Conservation (phyloP, 92 coral and sea anemone species). For the Parazoanthus darwini region DNA sequence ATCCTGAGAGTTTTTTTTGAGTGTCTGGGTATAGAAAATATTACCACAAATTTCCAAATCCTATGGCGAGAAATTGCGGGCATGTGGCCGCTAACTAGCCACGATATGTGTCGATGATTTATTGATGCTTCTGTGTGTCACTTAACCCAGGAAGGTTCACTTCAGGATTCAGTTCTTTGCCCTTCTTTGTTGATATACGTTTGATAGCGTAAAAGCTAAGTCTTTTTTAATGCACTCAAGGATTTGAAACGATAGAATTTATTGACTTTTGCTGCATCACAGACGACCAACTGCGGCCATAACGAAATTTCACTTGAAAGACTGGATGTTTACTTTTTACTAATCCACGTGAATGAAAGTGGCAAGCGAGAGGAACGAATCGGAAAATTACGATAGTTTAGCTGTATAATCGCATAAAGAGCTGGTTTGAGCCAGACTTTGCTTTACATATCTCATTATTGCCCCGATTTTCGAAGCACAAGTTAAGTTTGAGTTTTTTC, state of each 20-base stretch:
- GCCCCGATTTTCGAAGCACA: background rate
- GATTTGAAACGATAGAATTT: constrained; percentile 15
- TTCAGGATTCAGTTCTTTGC: constrained; percentile 13
- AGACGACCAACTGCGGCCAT: constrained; percentile 33
- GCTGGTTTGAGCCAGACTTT: background rate
- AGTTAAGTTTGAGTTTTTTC: background rate
- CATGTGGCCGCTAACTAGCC: constrained; percentile 35
- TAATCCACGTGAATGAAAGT: constrained; percentile 36
- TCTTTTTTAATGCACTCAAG: background rate
- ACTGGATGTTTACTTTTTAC: constrained; percentile 31
- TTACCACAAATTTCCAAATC: constrained; percentile 37
- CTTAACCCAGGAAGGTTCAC: background rate
- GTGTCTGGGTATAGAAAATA: constrained; percentile 7
- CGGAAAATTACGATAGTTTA: constrained; percentile 24
- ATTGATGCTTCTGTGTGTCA: constrained; percentile 38
- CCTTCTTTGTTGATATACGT: constrained; percentile 17
- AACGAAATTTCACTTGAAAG: constrained; percentile 42
- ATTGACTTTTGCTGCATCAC: constrained; percentile 19
- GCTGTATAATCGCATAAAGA: constrained; percentile 22
- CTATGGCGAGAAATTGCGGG: constrained; percentile 33
- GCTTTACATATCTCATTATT: background rate
- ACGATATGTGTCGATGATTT: constrained; percentile 32
- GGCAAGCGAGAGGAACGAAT: constrained; percentile 22
- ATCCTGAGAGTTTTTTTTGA: background rate
- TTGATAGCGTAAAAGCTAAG: background rate